Base-by-base conservation (phyloP, 1,140 invertebrate species). In the Brachionus rubens region DNA sequence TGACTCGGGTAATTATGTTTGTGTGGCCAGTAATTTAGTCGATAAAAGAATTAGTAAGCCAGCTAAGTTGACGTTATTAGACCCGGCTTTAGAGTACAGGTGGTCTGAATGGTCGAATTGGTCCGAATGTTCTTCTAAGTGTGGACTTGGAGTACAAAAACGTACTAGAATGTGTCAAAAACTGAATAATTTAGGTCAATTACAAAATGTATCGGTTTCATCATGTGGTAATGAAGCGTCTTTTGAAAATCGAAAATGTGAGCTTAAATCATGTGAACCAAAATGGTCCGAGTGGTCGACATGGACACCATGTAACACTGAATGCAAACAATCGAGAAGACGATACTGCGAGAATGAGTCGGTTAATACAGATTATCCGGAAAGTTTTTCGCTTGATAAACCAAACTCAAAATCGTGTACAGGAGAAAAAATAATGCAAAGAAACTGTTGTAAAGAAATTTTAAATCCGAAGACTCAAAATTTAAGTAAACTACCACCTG, bases 61-160 rank as follows among this genome's bases (percentile, higher is more conserved):
- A 30, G 67, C 67, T 30, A 70, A 30, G 46, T 50, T 70, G 43
- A 70, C 67, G 1, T 70, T 46, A 16, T 36, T 36, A 47, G 67
- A 70, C 19, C 41, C 40, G 10, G 7, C 28, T 10, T 16, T 26
- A 12, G n/a, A 30, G 43, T 50, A 70, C 41, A 7, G 24, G 28
- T 70, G 67, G 67, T 70, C 67, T 2, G 28, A 30, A 3, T 70
- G 67, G 67, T 70, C 67, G n/a, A 19, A 70, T n/a, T 70, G 67
- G 67, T 70, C 67, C 3, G 67, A 70, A 7, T 70, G 67, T 36
- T 47, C 43, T n/a, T n/a, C 21, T 50, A 14, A 16, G 19, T 70
- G 67, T 50, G 67, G 19, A 50, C 24, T 36, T 6, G 67, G 41
- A 14, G 28, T 46, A 7, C 24, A 33, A 36, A 21, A 50, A 70